Evolutionary conservation across 2,113 vertebrate genomes (phyloP), one percentile per base, ranked within the genome.

Genomic region (Trochalopteron elliotii): DNA sequence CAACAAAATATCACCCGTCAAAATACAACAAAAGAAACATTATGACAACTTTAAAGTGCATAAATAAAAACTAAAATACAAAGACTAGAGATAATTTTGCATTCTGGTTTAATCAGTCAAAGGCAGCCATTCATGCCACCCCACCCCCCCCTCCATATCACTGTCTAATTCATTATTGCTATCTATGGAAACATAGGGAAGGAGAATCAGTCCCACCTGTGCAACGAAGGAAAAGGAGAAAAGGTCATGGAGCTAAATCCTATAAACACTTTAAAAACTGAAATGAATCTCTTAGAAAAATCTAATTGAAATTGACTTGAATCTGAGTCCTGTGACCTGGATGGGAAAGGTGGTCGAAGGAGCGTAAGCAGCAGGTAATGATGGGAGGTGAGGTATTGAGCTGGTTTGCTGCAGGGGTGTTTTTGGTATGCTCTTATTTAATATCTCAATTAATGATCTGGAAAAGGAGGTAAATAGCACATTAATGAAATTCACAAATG

Each of bases 401-500:
- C 59, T 33, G 15, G 47, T 31, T 27, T 81, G 60, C 85, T 61
- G 80, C 45, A 92, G 69, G 74, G 49, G 22, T 83, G 82, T 33
- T 90, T 95, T 83, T 79, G 86, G 87, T 86, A 86, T 87, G 50
- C 45, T 82, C 83, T 96, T 97, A 93, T 91, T 97, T 96, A 94
- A 95, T 92, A 93, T 91, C 90, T 97, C 97, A 96, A 97, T 96
- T 97, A 97, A 97, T 88, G 92, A 96, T 87, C 82, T 96, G 94
- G 95, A 96, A 95, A 96, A 96, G 42, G 28, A 42, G 27, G 52
- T 76, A 92, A 95, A 95, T 91, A 93, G 93, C 85, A 96, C 87
- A 93, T 87, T 96, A 94, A 97, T 97, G 97, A 97, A 96, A 93
- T 95, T 96, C 95, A 91, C 96, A 97, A 97, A 97, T 90, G 81